Evolutionary conservation across 2,888 invertebrate species (phyloP).

Genomic region (Catocala fraxini): DNA sequence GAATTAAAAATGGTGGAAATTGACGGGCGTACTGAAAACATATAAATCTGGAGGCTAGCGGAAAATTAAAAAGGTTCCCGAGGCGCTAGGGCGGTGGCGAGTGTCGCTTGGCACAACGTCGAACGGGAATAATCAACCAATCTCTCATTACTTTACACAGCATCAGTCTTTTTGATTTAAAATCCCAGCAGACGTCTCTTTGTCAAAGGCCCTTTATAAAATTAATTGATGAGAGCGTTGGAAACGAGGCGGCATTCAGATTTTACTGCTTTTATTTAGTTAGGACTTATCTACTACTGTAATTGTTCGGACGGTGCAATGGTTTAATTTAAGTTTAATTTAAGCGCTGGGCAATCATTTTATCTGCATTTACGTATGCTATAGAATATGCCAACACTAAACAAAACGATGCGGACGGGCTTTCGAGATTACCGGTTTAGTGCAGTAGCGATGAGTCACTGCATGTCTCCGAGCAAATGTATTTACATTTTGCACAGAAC

Average conservation of each 20-base stretch:
- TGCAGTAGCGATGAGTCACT: no score
- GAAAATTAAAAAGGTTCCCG: conserved; percentile 83
- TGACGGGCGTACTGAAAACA: conserved; percentile 80
- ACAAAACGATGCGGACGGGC: no score
- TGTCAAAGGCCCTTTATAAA: conserved; percentile 49
- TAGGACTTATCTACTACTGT: no score
- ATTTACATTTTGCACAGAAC: no score
- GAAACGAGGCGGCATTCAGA: conserved; percentile 30
- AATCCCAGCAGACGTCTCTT: conserved; percentile 53
- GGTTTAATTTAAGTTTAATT: no score
- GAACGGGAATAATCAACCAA: conserved; percentile 65
- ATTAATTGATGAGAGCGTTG: conserved; percentile 47
- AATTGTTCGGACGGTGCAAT: no score
- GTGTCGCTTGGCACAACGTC: conserved; percentile 60
- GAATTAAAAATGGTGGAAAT: conserved; percentile 83
- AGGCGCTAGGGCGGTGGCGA: conserved; percentile 59
- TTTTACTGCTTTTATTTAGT: conserved; percentile 20
- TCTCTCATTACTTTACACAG: conserved; percentile 62
- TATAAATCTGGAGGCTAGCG: conserved; percentile 83
- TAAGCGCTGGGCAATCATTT: no score
- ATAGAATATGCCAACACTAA: no score
- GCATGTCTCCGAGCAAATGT: no score
- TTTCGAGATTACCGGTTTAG: no score
- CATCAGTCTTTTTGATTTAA: conserved; percentile 57
- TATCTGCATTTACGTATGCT: no score